Conservation (phyloP, 2,888 invertebrate genomes). For the Agrochola lota region DNA sequence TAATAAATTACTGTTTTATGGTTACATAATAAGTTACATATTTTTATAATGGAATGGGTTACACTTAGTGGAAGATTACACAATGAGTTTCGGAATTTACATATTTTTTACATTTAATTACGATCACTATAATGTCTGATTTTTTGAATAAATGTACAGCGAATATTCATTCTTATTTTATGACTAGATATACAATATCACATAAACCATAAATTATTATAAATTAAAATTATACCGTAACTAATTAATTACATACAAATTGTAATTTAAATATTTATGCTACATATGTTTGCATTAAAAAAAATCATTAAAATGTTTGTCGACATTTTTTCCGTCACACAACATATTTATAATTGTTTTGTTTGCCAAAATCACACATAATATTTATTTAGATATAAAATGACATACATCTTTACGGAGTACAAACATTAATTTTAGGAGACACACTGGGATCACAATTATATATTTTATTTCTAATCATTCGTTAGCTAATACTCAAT, state of each 20-base stretch:
- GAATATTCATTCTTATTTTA: slow-evolving; percentile 54
- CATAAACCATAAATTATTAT: slow-evolving; percentile 32
- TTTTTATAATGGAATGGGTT: slow-evolving; percentile 40
- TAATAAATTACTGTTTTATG: slow-evolving; percentile 33
- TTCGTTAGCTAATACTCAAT: slow-evolving; percentile 65
- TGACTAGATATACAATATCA: slow-evolving; percentile 42
- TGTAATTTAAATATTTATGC: slow-evolving; percentile 9
- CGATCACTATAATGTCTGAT: slow-evolving; percentile 67
- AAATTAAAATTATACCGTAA: slow-evolving; percentile 9
- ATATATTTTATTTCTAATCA: slow-evolving; percentile 65
- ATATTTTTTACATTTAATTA: slow-evolving; percentile 50
- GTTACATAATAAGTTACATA: slow-evolving; percentile 36
- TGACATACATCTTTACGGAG: slow-evolving; percentile 59
- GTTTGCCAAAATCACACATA: slow-evolving; percentile 48
- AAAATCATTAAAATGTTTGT: background rate
- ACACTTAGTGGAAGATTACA: slow-evolving; percentile 60
- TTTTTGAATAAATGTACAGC: slow-evolving; percentile 66
- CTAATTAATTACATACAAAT: slow-evolving; percentile 2
- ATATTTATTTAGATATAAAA: slow-evolving; percentile 52
- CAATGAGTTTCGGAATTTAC: slow-evolving; percentile 38
- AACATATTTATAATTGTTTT: slow-evolving; percentile 24
- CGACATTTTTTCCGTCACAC: background rate
- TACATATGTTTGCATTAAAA: background rate
- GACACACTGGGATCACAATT: slow-evolving; percentile 81
- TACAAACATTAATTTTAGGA: slow-evolving; percentile 73